Evolutionary conservation across 2,888 invertebrate species (phyloP), one percentile per base, ranked within the genome.

Genomic region (Amphimallon solstitiale): DNA sequence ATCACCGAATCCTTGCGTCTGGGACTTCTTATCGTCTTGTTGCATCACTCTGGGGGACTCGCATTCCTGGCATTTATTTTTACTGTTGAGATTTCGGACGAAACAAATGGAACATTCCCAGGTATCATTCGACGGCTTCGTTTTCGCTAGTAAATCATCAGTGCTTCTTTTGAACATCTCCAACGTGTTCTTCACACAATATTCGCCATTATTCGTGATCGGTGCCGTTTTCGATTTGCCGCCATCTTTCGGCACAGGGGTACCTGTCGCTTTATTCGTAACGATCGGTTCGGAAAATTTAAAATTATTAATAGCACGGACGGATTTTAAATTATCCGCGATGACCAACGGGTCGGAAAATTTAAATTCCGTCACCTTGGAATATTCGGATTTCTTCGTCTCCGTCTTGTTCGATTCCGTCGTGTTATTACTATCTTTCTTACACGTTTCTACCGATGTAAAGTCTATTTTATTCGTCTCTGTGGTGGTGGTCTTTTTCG

Each of bases 31-130:
- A 17, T 5, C 29, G 29, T 9, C 9, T 29, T 2, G 29, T 29
- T 56, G 62, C 45, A 61, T 63, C 56, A 65, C 71, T 63, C 29
- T 19, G 7, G 23, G 72, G 10, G 82, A 80, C 68, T 84, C 81
- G 75, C 89, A 89, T 17, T 88, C 87, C 5, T 83, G 81, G 73
- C 89, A 89, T 21, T 80, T 80, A 2, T 71, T 74, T 1, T 75
- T 76, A n/a, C 80, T 79, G 0, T 78, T 75, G 6, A 84, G 79
- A 76, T 91, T 91, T 40, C 85, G 81, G 10, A 90, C 81, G 80
- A 88, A 83, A 76, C 92, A 92, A 15, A 81, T 82, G 0, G 84
- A 80, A 78, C 92, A 92, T 72, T 89, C 87, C 92, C 92, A 92
- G 15, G 86, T 85, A 51, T 85, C 86, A 17, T 80, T 74, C 0